Conservation (phyloP, 2,113 vertebrate genomes). For the Ptilorrhoa leucosticta region DNA sequence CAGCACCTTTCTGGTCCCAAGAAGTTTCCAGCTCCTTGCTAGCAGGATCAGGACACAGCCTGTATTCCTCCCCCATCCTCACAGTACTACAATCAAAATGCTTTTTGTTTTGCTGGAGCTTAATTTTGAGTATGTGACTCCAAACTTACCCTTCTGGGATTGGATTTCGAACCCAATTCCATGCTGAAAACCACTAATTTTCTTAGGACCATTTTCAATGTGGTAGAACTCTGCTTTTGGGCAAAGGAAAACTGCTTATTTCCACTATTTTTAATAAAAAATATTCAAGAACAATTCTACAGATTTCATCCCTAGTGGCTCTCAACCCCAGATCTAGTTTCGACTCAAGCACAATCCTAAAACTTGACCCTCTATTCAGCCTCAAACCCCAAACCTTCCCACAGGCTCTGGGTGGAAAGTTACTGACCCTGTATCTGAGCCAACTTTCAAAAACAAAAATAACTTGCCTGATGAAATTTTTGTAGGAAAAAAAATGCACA, state of each 20-base stretch:
- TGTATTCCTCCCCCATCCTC: background rate
- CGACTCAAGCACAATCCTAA: background rate
- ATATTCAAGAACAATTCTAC: background rate
- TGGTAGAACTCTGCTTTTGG: conserved; percentile 1
- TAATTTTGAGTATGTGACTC: background rate
- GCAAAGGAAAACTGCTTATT: conserved; percentile 19
- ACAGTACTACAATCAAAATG: background rate
- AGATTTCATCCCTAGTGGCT: background rate
- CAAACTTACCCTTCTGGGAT: background rate
- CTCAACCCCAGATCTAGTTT: conserved; percentile 19
- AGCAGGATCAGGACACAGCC: background rate
- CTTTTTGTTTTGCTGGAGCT: background rate
- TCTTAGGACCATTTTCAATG: background rate
- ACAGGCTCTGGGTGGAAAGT: conserved; percentile 30
- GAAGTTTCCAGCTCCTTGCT: background rate
- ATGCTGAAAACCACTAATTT: conserved; percentile 30
- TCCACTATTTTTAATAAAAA: conserved; percentile 11
- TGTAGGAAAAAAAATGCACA: background rate
- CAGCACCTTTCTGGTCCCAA: background rate
- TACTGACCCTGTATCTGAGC: conserved; percentile 41
- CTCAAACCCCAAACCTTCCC: conserved; percentile 44
- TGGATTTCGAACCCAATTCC: background rate
- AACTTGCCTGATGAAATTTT: conserved; percentile 40
- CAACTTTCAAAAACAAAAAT: conserved; percentile 32
- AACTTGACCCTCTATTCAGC: conserved; percentile 12